Evolutionary conservation across 2,113 vertebrate genomes (phyloP).

Genomic region (Marcusenius ussheri): DNA sequence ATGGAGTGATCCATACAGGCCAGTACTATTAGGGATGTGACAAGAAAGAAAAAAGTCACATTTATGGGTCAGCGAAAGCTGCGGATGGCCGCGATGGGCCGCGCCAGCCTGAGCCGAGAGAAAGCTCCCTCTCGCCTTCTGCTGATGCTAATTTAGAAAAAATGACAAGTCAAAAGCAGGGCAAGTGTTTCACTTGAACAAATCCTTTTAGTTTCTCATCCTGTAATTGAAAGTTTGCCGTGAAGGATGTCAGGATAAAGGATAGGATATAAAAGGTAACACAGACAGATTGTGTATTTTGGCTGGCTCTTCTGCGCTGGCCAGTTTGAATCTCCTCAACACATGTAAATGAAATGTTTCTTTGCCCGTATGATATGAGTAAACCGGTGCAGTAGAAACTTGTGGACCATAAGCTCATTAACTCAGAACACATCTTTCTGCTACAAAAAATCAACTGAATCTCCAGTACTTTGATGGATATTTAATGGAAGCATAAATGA

Average conservation of each 20-base stretch:
- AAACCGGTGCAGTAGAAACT: background rate
- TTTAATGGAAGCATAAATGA: background rate
- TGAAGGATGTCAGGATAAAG: background rate
- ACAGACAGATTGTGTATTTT: background rate
- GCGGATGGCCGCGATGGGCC: background rate
- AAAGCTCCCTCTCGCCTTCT: background rate
- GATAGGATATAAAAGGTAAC: background rate
- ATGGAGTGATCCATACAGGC: background rate
- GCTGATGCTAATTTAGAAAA: background rate
- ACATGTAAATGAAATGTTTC: background rate
- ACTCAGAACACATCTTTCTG: background rate
- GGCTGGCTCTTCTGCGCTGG: background rate
- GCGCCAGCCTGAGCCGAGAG: rapidly evolving
- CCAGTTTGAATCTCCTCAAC: background rate
- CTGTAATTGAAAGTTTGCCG: background rate
- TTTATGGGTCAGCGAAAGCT: background rate
- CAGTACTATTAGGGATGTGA: background rate
- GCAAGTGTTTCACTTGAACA: background rate
- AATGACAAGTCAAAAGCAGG: background rate
- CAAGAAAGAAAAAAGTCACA: background rate
- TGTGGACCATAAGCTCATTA: background rate
- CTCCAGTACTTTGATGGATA: background rate
- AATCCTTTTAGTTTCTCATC: background rate
- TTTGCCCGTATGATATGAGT: background rate
- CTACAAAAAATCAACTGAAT: background rate